These are phyloP conservation scores for Oryzias woworae DNA, from an alignment of 2,113 vertebrate species.

Conservation along the genomic window DNA sequence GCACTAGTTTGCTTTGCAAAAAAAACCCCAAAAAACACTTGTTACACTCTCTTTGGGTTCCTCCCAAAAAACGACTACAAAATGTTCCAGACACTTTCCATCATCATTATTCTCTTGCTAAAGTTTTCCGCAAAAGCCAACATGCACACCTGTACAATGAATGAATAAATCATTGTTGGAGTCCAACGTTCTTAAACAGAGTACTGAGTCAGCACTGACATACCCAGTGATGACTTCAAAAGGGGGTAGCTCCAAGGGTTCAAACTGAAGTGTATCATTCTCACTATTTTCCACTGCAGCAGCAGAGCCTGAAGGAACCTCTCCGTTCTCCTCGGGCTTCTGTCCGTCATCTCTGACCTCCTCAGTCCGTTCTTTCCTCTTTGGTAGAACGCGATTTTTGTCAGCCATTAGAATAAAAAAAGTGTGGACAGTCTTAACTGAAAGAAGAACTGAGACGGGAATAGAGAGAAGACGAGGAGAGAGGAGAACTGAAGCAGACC, in stretches of 20 bases:
- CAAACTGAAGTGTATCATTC: slow-evolving; percentile 46
- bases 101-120: too few species aligned
- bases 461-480: not conserved
- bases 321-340: slow-evolving; percentile 26
- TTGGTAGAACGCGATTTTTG: slow-evolving; percentile 28
- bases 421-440: not conserved
- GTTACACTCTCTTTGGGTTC: too few species aligned
- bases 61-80: too few species aligned
- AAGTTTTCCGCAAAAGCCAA: too few species aligned
- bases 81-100: too few species aligned
- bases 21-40: too few species aligned
- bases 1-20: too few species aligned
- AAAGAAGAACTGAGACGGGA: not conserved
- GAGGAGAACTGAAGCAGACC: too few species aligned
- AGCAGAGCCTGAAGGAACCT: not conserved
- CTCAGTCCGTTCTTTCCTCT: slow-evolving; percentile 24
- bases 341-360: slow-evolving; percentile 21
- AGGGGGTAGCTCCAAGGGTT: slow-evolving; percentile 82
- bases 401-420: slow-evolving; percentile 58
- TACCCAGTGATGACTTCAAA: slow-evolving; percentile 92
- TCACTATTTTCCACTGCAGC: slow-evolving; percentile 6
- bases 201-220: slow-evolving; percentile 36
- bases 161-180: not conserved
- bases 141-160: not conserved
- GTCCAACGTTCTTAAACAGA: not conserved